Evolutionary conservation across 37 sponge, comb jelly and placozoan species (phyloP).

Genomic region (Chondrilla cf. caribensis): DNA sequence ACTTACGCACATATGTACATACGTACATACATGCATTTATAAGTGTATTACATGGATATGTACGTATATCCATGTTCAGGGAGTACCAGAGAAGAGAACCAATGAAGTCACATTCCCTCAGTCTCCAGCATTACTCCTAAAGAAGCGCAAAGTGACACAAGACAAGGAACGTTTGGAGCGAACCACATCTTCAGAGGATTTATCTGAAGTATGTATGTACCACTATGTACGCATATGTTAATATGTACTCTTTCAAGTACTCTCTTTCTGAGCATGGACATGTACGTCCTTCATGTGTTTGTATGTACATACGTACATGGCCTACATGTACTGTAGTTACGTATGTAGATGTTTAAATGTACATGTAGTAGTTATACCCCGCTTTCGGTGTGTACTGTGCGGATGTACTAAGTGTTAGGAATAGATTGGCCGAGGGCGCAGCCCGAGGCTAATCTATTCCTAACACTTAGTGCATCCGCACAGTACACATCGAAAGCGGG

Average conservation of each 20-base stretch:
- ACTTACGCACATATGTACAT: background rate
- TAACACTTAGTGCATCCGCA: too few species aligned
- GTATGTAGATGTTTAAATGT: too few species aligned
- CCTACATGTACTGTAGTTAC: too few species aligned
- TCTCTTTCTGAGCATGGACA: background rate
- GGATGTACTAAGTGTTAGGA: too few species aligned
- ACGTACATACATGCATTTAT: background rate
- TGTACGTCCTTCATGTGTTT: background rate
- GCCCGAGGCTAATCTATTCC: too few species aligned
- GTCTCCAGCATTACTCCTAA: slow-evolving; percentile 50
- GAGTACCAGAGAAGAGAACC: slow-evolving; percentile 51
- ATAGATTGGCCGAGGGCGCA: too few species aligned
- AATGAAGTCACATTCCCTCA: slow-evolving; percentile 34
- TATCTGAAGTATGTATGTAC: background rate
- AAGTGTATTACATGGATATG: background rate
- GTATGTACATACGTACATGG: too few species aligned
- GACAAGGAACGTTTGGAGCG: background rate
- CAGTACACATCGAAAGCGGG: too few species aligned
- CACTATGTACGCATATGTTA: background rate
- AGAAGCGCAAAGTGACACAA: slow-evolving; percentile 37
- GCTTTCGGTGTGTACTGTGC: too few species aligned
- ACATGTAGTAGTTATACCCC: too few species aligned
- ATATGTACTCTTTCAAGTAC: background rate
- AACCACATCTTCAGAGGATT: background rate
- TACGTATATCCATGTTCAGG: too few species aligned